These are phyloP conservation scores for Hypothenemus hampei DNA, from an alignment of 1,140 invertebrate species.

Conservation along the genomic window DNA sequence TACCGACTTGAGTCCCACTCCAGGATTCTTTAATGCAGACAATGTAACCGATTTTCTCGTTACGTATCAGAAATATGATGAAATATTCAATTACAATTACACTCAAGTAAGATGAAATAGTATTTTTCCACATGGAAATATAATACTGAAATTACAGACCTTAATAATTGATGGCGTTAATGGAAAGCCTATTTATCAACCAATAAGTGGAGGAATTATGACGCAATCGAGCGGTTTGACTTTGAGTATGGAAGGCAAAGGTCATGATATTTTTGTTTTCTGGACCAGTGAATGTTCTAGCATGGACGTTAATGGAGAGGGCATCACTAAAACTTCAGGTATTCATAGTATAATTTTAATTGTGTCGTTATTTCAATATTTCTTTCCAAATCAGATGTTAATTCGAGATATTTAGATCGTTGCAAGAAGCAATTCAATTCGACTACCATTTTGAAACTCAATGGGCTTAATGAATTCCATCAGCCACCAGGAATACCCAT, in stretches of 20 bases:
- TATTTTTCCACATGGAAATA: too few species aligned
- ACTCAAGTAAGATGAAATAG: slow-evolving; percentile 54
- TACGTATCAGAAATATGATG: slow-evolving; percentile 59
- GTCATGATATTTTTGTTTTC: slow-evolving; percentile 70
- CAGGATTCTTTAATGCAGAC: slow-evolving; percentile 78
- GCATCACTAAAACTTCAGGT: not conserved
- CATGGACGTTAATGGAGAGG: not conserved
- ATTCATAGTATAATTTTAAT: not conserved
- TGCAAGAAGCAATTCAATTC: slow-evolving; percentile 46
- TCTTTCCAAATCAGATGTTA: not conserved
- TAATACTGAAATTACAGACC: slow-evolving; percentile 30
- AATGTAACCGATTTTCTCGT: slow-evolving; percentile 78
- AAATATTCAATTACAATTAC: slow-evolving; percentile 51
- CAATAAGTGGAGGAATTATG: slow-evolving; percentile 59
- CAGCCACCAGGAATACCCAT: slow-evolving; percentile 62
- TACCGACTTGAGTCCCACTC: slow-evolving; percentile 67
- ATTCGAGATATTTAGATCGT: slow-evolving; percentile 19
- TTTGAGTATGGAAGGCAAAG: slow-evolving; percentile 57
- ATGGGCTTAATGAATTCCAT: slow-evolving; percentile 64
- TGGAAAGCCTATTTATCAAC: slow-evolving; percentile 58
- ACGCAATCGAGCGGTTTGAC: slow-evolving; percentile 63
- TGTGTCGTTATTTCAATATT: not conserved
- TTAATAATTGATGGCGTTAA: slow-evolving; percentile 66
- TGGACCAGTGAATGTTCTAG: slow-evolving; percentile 66
- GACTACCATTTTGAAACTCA: slow-evolving; percentile 59